These are phyloP conservation scores for Ancistrus triradiatus DNA, from an alignment of 2,113 vertebrate species.

Conservation along the genomic window DNA sequence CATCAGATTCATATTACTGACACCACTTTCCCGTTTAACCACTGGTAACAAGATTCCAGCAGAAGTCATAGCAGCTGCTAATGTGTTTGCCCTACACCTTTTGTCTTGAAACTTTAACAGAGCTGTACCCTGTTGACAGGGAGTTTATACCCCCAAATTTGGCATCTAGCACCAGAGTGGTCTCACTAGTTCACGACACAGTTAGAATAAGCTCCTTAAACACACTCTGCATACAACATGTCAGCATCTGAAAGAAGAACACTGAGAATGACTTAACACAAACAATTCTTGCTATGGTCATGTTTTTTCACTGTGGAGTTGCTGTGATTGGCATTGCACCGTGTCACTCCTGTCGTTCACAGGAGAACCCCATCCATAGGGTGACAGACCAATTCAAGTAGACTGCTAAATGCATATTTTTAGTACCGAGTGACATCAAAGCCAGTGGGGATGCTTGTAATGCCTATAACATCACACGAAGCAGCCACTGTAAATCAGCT, in stretches of 20 bases:
- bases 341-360: slow-evolving; percentile 20
- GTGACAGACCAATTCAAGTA: slow-evolving; percentile 58
- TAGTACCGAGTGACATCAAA: slow-evolving; percentile 9
- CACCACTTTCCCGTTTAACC: slow-evolving; percentile 28
- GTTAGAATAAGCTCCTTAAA: slow-evolving; percentile 9
- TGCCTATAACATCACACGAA: slow-evolving; percentile 50
- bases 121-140: slow-evolving; percentile 21
- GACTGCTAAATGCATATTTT: slow-evolving; percentile 53
- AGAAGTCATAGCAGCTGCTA: slow-evolving; percentile 30
- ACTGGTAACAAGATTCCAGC: background rate
- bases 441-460: slow-evolving; percentile 45
- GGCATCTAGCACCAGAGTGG: slow-evolving; percentile 50
- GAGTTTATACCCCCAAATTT: slow-evolving; percentile 28
- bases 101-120: slow-evolving; percentile 2
- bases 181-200: slow-evolving; percentile 34
- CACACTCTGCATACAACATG: slow-evolving; percentile 15
- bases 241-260: slow-evolving; percentile 12
- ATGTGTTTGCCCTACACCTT: background rate
- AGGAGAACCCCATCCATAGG: slow-evolving; percentile 40
- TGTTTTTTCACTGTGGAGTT: background rate
- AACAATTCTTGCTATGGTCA: slow-evolving; percentile 20
- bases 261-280: background rate
- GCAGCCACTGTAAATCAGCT: slow-evolving; percentile 34
- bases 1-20: slow-evolving; percentile 38
- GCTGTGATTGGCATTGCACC: background rate